Conservation (phyloP, 2,797 vertebrate species). For the Chlorospingus flavigularis region DNA sequence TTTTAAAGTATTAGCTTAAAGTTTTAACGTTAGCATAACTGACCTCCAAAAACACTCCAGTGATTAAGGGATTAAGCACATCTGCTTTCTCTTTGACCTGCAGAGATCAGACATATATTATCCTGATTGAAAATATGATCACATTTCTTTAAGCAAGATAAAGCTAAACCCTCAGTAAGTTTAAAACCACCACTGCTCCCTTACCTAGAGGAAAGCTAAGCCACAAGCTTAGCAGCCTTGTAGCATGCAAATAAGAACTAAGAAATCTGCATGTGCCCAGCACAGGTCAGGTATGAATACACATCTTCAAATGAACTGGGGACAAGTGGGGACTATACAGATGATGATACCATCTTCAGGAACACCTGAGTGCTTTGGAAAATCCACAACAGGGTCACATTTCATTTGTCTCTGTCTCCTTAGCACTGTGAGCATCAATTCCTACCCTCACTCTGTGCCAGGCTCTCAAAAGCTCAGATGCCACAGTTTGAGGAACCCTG, state of each 20-base stretch:
- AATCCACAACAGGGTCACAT: not conserved
- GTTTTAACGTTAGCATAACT: constrained; percentile 64
- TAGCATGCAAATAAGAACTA: not conserved
- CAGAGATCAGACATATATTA: constrained; percentile 60
- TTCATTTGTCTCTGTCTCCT: not conserved
- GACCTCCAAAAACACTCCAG: constrained; percentile 96
- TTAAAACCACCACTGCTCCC: not conserved
- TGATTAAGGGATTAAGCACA: constrained; percentile 94
- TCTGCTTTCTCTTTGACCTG: constrained; percentile 92
- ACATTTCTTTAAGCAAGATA: constrained; percentile 27
- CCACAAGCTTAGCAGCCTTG: not conserved
- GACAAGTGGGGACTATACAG: not conserved
- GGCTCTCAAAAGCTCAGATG: not conserved
- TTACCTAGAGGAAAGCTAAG: not conserved
- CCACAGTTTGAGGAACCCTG: not conserved
- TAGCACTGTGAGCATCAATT: not conserved
- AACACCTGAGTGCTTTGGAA: not conserved
- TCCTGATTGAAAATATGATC: constrained; percentile 36
- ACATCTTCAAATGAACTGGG: not conserved
- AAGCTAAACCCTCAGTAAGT: constrained; percentile 8
- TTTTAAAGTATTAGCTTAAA: constrained; percentile 27
- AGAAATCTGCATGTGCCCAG: not conserved
- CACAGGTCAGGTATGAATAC: rapidly evolving
- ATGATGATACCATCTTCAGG: not conserved
- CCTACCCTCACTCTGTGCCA: not conserved